phyloP scores from a whole-genome alignment of 2,888 invertebrate species.

The Elysia crispata region DNA sequence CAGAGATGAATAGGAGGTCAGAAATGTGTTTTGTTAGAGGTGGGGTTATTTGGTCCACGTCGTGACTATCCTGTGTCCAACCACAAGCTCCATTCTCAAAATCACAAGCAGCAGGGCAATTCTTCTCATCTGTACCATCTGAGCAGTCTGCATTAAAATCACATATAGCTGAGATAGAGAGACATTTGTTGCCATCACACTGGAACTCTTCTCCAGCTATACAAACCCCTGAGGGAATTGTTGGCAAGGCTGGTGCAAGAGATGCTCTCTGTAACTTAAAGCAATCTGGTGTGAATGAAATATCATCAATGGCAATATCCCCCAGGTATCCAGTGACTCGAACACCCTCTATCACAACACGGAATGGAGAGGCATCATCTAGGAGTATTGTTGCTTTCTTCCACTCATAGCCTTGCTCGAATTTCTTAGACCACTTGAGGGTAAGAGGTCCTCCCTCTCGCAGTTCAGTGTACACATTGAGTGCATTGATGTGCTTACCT shows the following conservation, averaged over 20 bases:
- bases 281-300: constrained; percentile 70
- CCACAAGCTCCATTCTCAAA: constrained; percentile 71
- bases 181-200: constrained; percentile 60
- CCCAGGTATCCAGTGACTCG: constrained; percentile 65
- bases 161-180: constrained; percentile 60
- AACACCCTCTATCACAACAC: constrained; percentile 69
- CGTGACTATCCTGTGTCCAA: constrained; percentile 61
- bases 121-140: constrained; percentile 67
- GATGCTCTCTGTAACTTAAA: constrained; percentile 45
- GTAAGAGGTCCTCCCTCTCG: constrained; percentile 60
- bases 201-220: constrained; percentile 43
- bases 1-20: background rate
- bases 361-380: constrained; percentile 59
- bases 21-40: background rate
- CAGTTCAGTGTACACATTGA: constrained; percentile 66
- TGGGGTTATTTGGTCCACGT: constrained; percentile 58
- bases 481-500: constrained; percentile 64
- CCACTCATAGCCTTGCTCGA: constrained; percentile 60
- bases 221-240: constrained; percentile 42
- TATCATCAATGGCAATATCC: constrained; percentile 75
- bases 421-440: constrained; percentile 58
- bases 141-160: constrained; percentile 68
- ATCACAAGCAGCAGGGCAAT: constrained; percentile 66
- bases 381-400: constrained; percentile 60
- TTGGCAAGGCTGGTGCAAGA: constrained; percentile 35